Percentiles rank a stretch among this genome's conserved stretches.
phyloP scores from a whole-genome alignment of 2,888 invertebrate genomes.

The Uloborus plumipes region DNA sequence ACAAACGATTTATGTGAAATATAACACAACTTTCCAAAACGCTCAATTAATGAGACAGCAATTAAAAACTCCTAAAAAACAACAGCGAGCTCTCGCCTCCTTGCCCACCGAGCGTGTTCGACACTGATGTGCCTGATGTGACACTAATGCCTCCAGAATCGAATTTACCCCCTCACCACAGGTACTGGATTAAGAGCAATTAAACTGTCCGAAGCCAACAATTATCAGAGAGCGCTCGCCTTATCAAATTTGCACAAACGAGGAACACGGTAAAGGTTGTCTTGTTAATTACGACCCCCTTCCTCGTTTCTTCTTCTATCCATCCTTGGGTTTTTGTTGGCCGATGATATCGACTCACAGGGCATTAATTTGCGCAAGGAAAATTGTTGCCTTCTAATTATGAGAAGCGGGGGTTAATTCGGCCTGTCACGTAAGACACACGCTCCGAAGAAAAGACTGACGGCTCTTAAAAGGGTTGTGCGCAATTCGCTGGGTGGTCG shows the following conservation, averaged over 20 bases:
- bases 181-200: conserved; percentile 61
- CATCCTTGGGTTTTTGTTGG: conserved; percentile 9
- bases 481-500: conserved; percentile 41
- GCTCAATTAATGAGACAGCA: too few relatives aligned
- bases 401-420: conserved; percentile 52
- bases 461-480: conserved; percentile 40
- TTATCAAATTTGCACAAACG: conserved; percentile 61
- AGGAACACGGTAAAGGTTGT: conserved; percentile 52
- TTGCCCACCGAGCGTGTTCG: not conserved
- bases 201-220: conserved; percentile 63
- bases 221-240: conserved; percentile 52
- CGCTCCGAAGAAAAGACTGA: conserved; percentile 19
- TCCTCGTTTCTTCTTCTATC: conserved; percentile 26
- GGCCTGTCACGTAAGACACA: conserved; percentile 39
- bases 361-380: conserved; percentile 58
- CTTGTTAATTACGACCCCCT: conserved; percentile 55
- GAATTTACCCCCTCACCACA: conserved; percentile 49
- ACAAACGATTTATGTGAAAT: too few relatives aligned
- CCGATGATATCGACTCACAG: conserved; percentile 18
- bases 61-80: too few relatives aligned
- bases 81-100: too few relatives aligned
- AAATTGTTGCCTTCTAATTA: conserved; percentile 64
- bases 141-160: conserved; percentile 58
- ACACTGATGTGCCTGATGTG: conserved; percentile 58
- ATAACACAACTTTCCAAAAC: too few relatives aligned